Evolutionary conservation across 2,888 invertebrate species (phyloP).

Genomic region (Notodonta dromedarius): DNA sequence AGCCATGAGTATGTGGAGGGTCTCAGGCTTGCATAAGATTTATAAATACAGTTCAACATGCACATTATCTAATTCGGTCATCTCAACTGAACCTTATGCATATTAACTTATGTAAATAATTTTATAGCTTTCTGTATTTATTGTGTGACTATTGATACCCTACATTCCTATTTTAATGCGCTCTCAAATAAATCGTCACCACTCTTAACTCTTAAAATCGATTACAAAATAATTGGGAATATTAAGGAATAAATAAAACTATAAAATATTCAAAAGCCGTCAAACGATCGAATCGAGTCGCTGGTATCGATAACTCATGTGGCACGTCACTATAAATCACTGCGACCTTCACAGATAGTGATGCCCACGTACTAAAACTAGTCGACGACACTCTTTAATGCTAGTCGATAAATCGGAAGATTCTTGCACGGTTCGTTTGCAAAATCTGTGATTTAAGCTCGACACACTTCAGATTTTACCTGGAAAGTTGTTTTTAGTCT

Average conservation of each 20-base stretch:
- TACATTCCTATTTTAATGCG: conserved; percentile 5
- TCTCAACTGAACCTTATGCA: conserved; percentile 4
- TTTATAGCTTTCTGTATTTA: conserved; percentile 1
- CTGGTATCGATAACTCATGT: conserved; percentile 77
- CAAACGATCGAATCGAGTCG: conserved; percentile 49
- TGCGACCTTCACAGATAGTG: conserved; percentile 72
- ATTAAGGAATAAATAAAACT: conserved; percentile 36
- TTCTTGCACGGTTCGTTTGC: conserved; percentile 56
- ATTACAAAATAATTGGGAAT: conserved; percentile 33
- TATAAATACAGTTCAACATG: background rate
- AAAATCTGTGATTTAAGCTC: conserved; percentile 34
- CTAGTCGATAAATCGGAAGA: conserved; percentile 54
- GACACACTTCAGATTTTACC: conserved; percentile 36
- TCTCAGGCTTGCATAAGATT: background rate
- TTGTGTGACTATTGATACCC: conserved; percentile 5
- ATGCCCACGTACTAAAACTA: conserved; percentile 69
- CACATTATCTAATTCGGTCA: background rate
- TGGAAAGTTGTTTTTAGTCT: conserved; percentile 34
- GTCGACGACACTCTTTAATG: conserved; percentile 75
- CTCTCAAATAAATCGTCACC: conserved; percentile 5
- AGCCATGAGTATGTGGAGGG: background rate
- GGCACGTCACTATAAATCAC: conserved; percentile 79
- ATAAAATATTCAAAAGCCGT: conserved; percentile 44
- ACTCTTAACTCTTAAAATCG: conserved; percentile 8
- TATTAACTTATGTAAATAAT: conserved; percentile 6